Conservation (phyloP, 2,113 vertebrate genomes). For the Setophaga petechia region DNA sequence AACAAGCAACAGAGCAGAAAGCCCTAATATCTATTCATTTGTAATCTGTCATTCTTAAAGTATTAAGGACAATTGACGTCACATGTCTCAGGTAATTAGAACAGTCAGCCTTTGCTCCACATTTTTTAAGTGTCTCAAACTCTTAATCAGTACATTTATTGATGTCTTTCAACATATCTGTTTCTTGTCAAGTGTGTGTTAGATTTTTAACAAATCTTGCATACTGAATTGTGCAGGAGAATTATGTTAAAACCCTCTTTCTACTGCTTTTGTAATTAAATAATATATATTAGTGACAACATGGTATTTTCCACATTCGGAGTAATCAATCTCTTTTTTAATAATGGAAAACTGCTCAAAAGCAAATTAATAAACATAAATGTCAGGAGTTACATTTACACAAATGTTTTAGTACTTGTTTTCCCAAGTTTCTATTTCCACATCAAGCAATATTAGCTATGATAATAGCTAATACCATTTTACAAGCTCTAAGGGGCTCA, state of each 20-base stretch:
- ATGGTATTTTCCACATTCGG: slow-evolving; percentile 37
- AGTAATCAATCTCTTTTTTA: slow-evolving; percentile 53
- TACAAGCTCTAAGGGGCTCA: slow-evolving; percentile 6
- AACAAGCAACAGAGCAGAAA: slow-evolving; percentile 87
- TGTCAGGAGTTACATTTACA: slow-evolving; percentile 44
- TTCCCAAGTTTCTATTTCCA: slow-evolving; percentile 55
- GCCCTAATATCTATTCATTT: slow-evolving; percentile 83
- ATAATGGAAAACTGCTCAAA: slow-evolving; percentile 30
- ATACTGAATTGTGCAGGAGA: slow-evolving; percentile 32
- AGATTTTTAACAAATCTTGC: slow-evolving; percentile 24
- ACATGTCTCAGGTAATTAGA: slow-evolving; percentile 92
- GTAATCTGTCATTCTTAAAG: slow-evolving; percentile 88
- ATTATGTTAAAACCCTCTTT: slow-evolving; percentile 43
- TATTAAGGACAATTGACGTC: slow-evolving; percentile 94
- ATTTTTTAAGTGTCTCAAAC: slow-evolving; percentile 72
- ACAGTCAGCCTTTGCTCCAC: slow-evolving; percentile 78
- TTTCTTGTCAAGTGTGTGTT: slow-evolving; percentile 64
- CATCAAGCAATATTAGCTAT: slow-evolving; percentile 46
- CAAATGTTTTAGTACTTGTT: slow-evolving; percentile 54
- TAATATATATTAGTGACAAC: slow-evolving; percentile 59
- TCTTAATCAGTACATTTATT: slow-evolving; percentile 74
- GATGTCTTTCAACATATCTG: slow-evolving; percentile 75
- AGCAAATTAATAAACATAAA: slow-evolving; percentile 51
- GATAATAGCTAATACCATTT: slow-evolving; percentile 44
- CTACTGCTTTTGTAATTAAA: slow-evolving; percentile 52